Base-by-base conservation (phyloP, 2,113 vertebrate genomes). In the Nycticebus coucang region DNA sequence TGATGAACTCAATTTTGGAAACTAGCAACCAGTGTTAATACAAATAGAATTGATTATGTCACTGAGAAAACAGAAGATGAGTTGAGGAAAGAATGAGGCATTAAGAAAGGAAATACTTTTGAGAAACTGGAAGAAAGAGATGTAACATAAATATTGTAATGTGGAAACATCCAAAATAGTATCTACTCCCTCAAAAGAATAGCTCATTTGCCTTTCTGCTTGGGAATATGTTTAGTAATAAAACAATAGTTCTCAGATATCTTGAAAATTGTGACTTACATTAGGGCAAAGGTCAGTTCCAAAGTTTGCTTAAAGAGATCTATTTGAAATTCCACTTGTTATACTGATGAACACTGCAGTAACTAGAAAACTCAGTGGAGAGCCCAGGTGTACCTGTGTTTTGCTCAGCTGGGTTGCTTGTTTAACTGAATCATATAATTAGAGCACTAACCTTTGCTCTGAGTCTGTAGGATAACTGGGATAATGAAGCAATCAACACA, bases 201-300 rank as follows among this genome's bases (percentile, higher is more conserved):
- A 26, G 81, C 35, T 87, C 4, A 10, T 13, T 24, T 75, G 69
- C 19, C 22, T 95, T 59, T 33, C 37, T 33, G 5, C 26, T 64
- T 74, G 57, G 62, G 15, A 45, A 60, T 45, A 21, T n/a, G 28
- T 87, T 74, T 26, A 80, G 66, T 62, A 74, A 69, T 83, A 94
- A 93, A 94, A 92, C 22, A 11, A 87, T 33, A 86, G 75, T 78
- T 96, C 53, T 96, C 57, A 83, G 62, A 74, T 68, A 79, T 84
- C 81, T 79, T 87, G 69, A 93, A 96, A 96, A 80, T 33, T 86
- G 18, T 92, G 81, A 86, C 91, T 94, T 88, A 91, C 2, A 41
- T 45, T 18, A 80, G 22, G 64, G 33, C 26, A 82, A 87, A 97
- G 77, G 80, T 75, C 59, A 86, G 35, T 79, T 87, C 57, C 53